A percentile compares a stretch with the other conserved stretches of the same genome.
phyloP scores from a whole-genome alignment of 2,113 vertebrate genomes.

The Gallinago paraguaiae region DNA sequence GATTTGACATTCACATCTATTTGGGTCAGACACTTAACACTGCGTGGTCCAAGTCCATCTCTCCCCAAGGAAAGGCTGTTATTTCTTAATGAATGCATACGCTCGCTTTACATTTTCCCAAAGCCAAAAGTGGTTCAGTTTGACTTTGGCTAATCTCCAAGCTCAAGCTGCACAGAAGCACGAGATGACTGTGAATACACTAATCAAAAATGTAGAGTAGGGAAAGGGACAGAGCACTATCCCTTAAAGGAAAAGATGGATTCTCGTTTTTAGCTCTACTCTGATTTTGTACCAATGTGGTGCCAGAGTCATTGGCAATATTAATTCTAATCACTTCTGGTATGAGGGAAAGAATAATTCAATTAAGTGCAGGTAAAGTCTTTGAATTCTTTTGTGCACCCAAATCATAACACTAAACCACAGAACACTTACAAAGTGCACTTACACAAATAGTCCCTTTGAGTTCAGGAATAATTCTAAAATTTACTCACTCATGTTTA shows the following conservation, averaged over 20 bases:
- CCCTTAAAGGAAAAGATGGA: background rate
- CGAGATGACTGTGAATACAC: conserved; percentile 62
- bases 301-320: background rate
- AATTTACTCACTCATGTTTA: too few relatives aligned
- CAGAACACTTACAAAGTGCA: background rate
- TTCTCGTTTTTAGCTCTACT: background rate
- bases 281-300: background rate
- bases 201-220: conserved; percentile 56
- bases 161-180: conserved; percentile 53
- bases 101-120: conserved; percentile 57
- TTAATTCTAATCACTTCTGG: background rate
- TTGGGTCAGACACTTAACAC: conserved; percentile 67
- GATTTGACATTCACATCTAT: conserved; percentile 67
- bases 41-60: conserved; percentile 1
- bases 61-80: conserved; percentile 66
- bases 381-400: background rate
- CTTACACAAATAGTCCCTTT: background rate
- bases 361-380: background rate
- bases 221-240: background rate
- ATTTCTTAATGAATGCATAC: conserved; percentile 68
- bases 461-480: background rate
- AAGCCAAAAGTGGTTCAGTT: conserved; percentile 33
- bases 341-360: background rate
- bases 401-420: background rate
- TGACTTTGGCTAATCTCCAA: conserved; percentile 68